Evolutionary conservation across 2,797 vertebrate species (phyloP), one percentile per base, ranked within the genome.

Genomic region (Enteromius fasciolatus): DNA sequence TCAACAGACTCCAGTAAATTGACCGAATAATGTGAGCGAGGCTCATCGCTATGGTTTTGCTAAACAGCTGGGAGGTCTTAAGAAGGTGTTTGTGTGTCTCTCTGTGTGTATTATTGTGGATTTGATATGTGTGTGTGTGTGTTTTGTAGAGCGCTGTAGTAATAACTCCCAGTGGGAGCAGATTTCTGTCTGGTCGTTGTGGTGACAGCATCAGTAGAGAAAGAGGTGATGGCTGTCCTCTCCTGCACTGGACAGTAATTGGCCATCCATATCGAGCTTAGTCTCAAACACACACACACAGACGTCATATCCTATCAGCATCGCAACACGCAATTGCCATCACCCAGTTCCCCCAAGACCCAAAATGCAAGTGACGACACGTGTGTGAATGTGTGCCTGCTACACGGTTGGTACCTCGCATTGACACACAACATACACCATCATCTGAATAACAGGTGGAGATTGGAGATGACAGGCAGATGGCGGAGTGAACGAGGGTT

Each of bases 121-220:
- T 83, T 78, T 78, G 46, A 61, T 77, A 76, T 66, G 59, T 78
- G 68, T 87, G 85, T 76, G 90, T 81, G 81, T 87, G 86, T 86
- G 81, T 81, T 36, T 36, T 83, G 52, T 78, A 67, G 64, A 81
- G 75, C 15, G 36, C 25, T 86, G 90, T 88, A 87, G 89, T 95
- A 94, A 94, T 94, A 92, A 94, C 93, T 92, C 92, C 94, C 93
- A 83, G 50, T 91, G 94, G 94, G 93, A 94, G 89, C 87, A 87
- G 87, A 89, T 88, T 89, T 91, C 86, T 84, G 84, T 89, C 89
- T 86, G 90, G 90, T 91, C 89, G 89, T 87, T 80, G 87, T 88
- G 90, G 90, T 89, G 89, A 87, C 88, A 84, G 88, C 86, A 85
- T 91, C 91, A 93, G 83, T 79, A 76, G 67, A 70, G 89, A 89